These are phyloP conservation scores for Ganaspis sp. DNA, from an alignment of 1,140 invertebrate genomes.

Conservation along the genomic window DNA sequence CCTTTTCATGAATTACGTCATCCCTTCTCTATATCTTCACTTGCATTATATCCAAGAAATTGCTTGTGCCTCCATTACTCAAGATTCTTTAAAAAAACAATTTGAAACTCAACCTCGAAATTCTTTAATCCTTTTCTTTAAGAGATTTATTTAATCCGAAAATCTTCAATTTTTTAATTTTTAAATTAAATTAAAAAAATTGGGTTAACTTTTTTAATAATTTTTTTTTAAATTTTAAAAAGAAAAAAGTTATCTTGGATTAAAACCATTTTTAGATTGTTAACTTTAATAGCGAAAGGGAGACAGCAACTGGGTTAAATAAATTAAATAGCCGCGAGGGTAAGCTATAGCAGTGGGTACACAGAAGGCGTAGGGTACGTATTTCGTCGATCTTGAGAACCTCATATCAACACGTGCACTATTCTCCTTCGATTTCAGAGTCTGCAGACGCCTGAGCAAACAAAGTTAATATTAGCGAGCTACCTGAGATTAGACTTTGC, in stretches of 20 bases:
- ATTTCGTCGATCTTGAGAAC: slow-evolving; percentile 25
- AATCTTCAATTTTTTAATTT: too few species aligned
- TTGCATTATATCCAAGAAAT: neutral
- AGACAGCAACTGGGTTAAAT: slow-evolving; percentile 58
- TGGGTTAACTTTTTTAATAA: too few species aligned
- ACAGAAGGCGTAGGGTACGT: slow-evolving; percentile 34
- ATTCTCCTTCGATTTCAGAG: slow-evolving; percentile 55
- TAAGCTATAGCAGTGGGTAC: slow-evolving; percentile 23
- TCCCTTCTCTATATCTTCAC: neutral
- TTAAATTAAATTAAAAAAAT: too few species aligned
- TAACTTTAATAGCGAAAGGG: neutral
- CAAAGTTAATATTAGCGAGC: slow-evolving; percentile 60
- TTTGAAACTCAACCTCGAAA: neutral
- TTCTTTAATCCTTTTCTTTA: too few species aligned
- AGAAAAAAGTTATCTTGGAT: neutral
- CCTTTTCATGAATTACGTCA: slow-evolving; percentile 43
- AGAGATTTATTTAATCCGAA: too few species aligned
- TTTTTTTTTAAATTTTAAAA: too few species aligned
- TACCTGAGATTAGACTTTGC: slow-evolving; percentile 62
- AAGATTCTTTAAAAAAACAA: neutral
- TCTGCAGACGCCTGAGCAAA: slow-evolving; percentile 53
- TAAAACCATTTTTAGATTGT: neutral
- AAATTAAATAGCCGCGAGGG: slow-evolving; percentile 57
- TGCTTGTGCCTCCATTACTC: too few species aligned
- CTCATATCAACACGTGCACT: slow-evolving; percentile 35